Base-by-base conservation (phyloP, 2,888 invertebrate species). In the Rhopalosiphum nymphaeae region DNA sequence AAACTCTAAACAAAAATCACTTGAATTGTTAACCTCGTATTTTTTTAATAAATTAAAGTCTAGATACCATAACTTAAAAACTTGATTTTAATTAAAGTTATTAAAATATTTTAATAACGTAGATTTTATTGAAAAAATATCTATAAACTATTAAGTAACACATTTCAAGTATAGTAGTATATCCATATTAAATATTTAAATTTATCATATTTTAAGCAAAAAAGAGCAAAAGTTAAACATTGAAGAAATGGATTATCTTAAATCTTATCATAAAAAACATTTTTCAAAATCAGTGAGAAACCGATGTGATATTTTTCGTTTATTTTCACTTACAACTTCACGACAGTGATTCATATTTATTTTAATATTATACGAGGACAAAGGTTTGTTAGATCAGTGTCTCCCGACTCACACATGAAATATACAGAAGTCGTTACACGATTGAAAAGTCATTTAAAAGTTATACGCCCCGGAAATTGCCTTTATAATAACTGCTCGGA, bases 1-100 rank as follows among this genome's bases (percentile, higher is more conserved):
- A 84, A 44, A 61, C 61, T 89, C 53, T 53, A 9, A 56, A 56
- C 53, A 13, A 84, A 91, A 91, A 91, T 84, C 36, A 53, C 53
- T 91, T 36, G 26, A 88, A 88, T 88, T 78, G 2, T 78, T 36
- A 78, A 36, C 7, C 36, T 36, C 21, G 9, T 16, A 78, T 78
- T 78, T 78, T 36, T 36, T 9, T 36, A 42, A 7, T 78, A 78
- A 78, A 36, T 36, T 21, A n/a, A 67, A 36, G 67, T 21, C 21
- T 78, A 16, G 67, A 67, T 67, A 67, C 16, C n/a, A 67, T 36
- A 36, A 36, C n/a, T n/a, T 61, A 3, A 61, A 61, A 11, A 61
- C 7, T n/a, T 67, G 5, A n/a, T 36, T 67, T 67, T n/a, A 67
- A n/a, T 36, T 67, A 4, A 67, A 67, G 36, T n/a, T 67, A 61